Conservation (phyloP, 2,888 invertebrate species). For the Cantharis flavilabris region DNA sequence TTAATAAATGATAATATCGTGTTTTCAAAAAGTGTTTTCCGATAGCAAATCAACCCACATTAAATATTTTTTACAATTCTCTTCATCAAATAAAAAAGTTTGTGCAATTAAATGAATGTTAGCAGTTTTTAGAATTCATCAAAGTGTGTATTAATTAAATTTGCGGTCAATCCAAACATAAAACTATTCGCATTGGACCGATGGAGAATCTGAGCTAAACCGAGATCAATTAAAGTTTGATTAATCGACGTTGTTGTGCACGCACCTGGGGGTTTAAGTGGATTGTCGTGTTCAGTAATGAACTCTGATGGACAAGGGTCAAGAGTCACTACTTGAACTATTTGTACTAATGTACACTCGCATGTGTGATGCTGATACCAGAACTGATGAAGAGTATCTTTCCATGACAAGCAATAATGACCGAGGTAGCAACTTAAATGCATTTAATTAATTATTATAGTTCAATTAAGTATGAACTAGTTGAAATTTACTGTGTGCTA, state of each 20-base stretch:
- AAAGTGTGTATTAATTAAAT: not conserved
- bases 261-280: slow-evolving; percentile 48
- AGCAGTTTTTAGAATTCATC: not conserved
- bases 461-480: not conserved
- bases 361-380: slow-evolving; percentile 11
- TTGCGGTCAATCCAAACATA: slow-evolving; percentile 9
- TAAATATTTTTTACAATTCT: not conserved
- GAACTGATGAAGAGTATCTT: slow-evolving; percentile 16
- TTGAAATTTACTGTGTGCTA: not conserved
- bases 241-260: slow-evolving; percentile 45
- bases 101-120: not conserved
- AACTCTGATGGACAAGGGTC: slow-evolving; percentile 47
- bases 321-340: slow-evolving; percentile 35
- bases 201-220: slow-evolving; percentile 27
- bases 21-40: not conserved
- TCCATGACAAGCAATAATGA: slow-evolving; percentile 15
- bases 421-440: slow-evolving; percentile 7
- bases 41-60: not conserved
- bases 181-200: slow-evolving; percentile 20
- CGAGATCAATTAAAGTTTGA: slow-evolving; percentile 45
- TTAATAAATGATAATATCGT: not conserved
- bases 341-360: slow-evolving; percentile 22
- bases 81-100: not conserved
- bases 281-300: slow-evolving; percentile 49
- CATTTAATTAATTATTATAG: not conserved